These are phyloP conservation scores for Shargacucullia verbasci DNA, from an alignment of 2,888 invertebrate genomes.

Conservation along the genomic window DNA sequence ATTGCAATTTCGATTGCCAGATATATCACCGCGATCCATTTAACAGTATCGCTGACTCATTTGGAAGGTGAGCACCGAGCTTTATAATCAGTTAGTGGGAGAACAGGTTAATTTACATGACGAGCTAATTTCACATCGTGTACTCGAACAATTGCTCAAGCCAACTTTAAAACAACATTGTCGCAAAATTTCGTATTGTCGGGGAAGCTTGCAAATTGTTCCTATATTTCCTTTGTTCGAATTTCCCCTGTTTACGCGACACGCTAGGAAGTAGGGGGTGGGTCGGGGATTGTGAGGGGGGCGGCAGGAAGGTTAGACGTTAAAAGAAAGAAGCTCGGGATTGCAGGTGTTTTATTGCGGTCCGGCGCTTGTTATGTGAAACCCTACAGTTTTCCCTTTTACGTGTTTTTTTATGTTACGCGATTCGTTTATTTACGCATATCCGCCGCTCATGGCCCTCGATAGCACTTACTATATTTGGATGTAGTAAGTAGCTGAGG, in stretches of 20 bases:
- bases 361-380: conserved; percentile 66
- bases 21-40: conserved; percentile 23
- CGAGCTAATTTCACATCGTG: conserved; percentile 45
- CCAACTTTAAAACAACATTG: conserved; percentile 44
- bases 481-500: background rate
- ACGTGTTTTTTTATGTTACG: conserved; percentile 40
- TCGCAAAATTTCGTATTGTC: conserved; percentile 54
- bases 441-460: conserved; percentile 1
- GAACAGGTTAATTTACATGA: conserved; percentile 44
- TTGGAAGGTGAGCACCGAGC: conserved; percentile 30
- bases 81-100: conserved; percentile 40
- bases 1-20: no score
- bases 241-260: conserved; percentile 58
- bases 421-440: conserved; percentile 41
- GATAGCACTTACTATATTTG: conserved; percentile 2
- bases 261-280: conserved; percentile 49
- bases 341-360: conserved; percentile 72
- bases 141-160: conserved; percentile 41
- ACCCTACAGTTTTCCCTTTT: conserved; percentile 61
- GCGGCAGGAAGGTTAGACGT: conserved; percentile 45
- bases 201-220: conserved; percentile 51
- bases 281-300: conserved; percentile 25
- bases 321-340: conserved; percentile 60
- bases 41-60: conserved; percentile 33
- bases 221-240: conserved; percentile 60